Evolutionary conservation across 2,888 invertebrate genomes (phyloP).

Genomic region (Eilema sororculum): DNA sequence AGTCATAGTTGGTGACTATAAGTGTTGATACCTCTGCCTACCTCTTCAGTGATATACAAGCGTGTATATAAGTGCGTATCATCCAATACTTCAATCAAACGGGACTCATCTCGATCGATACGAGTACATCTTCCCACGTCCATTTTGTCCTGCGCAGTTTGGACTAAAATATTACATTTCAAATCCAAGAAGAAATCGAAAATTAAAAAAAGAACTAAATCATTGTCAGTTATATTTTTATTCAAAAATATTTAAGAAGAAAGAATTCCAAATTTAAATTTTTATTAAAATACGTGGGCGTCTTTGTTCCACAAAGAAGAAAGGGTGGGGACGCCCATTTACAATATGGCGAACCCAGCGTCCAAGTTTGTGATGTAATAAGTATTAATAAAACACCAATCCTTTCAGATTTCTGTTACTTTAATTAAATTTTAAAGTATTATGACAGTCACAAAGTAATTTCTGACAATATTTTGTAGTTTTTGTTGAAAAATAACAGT

Average conservation of each 20-base stretch:
- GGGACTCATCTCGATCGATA: background rate
- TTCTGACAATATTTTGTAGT: slow-evolving; percentile 5
- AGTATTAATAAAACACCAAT: slow-evolving; percentile 28
- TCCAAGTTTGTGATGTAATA: slow-evolving; percentile 57
- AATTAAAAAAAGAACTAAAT: background rate
- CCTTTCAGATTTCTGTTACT: background rate
- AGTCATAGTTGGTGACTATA: no score
- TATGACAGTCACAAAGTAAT: background rate
- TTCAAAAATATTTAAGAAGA: background rate
- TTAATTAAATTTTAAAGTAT: slow-evolving; percentile 7
- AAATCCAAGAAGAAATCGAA: background rate
- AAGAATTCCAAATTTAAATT: background rate
- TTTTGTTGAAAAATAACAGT: background rate
- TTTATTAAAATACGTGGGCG: slow-evolving; percentile 18
- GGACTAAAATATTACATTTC: background rate
- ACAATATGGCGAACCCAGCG: slow-evolving; percentile 72
- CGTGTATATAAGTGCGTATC: no score
- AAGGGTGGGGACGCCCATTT: slow-evolving; percentile 70
- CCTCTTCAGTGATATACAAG: no score
- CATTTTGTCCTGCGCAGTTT: background rate
- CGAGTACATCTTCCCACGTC: background rate
- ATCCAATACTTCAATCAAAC: background rate
- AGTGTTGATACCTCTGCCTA: no score
- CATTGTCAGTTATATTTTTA: background rate
- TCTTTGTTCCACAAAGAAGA: slow-evolving; percentile 26